These are phyloP conservation scores for Ctenoplectra terminalis DNA, from an alignment of 1,140 invertebrate genomes.

Conservation along the genomic window DNA sequence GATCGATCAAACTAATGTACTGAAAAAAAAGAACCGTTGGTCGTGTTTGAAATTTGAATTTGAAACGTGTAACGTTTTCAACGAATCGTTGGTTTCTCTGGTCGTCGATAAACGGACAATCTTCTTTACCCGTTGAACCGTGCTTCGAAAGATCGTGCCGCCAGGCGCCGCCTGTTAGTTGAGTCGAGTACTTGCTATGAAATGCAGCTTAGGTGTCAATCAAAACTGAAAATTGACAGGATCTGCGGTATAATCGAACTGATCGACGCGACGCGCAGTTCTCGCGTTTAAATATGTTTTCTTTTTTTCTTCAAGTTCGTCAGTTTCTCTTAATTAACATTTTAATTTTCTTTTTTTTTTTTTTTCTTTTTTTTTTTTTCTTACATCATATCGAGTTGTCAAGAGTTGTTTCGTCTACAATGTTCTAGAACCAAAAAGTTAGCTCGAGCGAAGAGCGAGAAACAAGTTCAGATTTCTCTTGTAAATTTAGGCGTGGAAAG, in stretches of 20 bases:
- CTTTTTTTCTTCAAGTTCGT: too few relatives aligned
- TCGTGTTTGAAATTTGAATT: not conserved
- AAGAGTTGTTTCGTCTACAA: too few relatives aligned
- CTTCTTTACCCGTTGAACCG: conserved; percentile 42
- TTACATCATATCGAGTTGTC: too few relatives aligned
- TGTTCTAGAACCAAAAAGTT: too few relatives aligned
- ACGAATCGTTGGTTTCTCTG: not conserved
- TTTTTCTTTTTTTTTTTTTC: too few relatives aligned
- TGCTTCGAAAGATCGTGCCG: not conserved
- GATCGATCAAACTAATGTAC: not conserved
- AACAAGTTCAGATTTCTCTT: not conserved
- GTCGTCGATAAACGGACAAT: conserved; percentile 45
- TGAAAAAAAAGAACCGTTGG: not conserved
- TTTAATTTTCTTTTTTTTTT: too few relatives aligned
- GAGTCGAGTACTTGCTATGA: not conserved
- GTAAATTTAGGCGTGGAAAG: not conserved
- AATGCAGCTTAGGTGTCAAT: not conserved
- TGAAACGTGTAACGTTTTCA: too few relatives aligned
- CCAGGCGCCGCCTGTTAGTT: conserved; percentile 44
- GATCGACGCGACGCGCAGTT: too few relatives aligned
- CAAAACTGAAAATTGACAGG: not conserved
- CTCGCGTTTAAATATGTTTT: too few relatives aligned
- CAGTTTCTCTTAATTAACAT: too few relatives aligned
- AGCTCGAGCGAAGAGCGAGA: too few relatives aligned
- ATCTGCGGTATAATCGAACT: not conserved